phyloP scores from a whole-genome alignment of 2,888 invertebrate species.

The Carcina quercana region DNA sequence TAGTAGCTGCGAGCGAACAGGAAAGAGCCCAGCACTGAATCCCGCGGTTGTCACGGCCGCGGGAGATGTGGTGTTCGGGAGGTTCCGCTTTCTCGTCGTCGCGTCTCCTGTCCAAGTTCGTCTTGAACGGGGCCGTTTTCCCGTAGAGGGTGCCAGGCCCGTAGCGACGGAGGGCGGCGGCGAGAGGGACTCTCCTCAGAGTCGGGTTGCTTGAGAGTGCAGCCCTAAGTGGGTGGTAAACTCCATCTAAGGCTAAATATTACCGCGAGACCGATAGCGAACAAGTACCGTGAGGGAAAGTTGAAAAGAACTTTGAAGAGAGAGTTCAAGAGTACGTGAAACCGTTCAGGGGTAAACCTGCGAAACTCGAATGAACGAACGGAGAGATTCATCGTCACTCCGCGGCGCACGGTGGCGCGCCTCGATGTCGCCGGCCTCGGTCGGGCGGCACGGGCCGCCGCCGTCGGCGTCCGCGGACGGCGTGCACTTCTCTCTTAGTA shows the following conservation, averaged over 20 bases:
- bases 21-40: conserved; percentile 77
- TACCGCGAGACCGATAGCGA: conserved; percentile 78
- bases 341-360: conserved; percentile 72
- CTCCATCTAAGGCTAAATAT: conserved; percentile 76
- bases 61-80: conserved; percentile 74
- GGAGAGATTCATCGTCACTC: conserved; percentile 49
- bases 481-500: conserved; percentile 53
- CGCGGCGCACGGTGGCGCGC: conserved; percentile 24
- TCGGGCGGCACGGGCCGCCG: conserved; percentile 26
- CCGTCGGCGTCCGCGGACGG: conserved; percentile 29
- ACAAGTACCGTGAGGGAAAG: conserved; percentile 82
- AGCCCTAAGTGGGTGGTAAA: conserved; percentile 77
- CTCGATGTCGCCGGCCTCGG: conserved; percentile 16
- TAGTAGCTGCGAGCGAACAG: conserved; percentile 56
- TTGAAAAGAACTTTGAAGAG: conserved; percentile 81
- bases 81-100: conserved; percentile 37
- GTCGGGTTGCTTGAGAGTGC: conserved; percentile 77
- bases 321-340: conserved; percentile 68
- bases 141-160: conserved; percentile 72
- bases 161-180: conserved; percentile 43
- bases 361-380: conserved; percentile 69
- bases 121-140: conserved; percentile 66
- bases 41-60: conserved; percentile 39
- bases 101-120: conserved; percentile 51
- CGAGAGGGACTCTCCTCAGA: conserved; percentile 36